phyloP scores from a whole-genome alignment of 2,113 vertebrate genomes.

The Otis tarda region DNA sequence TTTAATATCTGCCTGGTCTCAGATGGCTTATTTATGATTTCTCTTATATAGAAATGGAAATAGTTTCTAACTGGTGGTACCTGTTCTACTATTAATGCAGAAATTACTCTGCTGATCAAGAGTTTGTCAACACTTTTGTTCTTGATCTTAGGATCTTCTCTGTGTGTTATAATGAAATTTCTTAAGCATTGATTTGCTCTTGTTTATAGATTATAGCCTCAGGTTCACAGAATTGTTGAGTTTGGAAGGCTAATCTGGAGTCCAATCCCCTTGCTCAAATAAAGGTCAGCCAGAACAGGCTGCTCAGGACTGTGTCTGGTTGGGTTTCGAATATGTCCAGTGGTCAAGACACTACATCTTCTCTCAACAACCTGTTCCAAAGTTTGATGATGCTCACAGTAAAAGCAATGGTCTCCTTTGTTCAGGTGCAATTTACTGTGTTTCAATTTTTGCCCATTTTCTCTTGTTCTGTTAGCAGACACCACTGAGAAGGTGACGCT shows the following conservation, averaged over 20 bases:
- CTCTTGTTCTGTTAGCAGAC: background rate
- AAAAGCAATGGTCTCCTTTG: background rate
- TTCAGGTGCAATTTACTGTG: background rate
- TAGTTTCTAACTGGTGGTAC: background rate
- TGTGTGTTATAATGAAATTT: background rate
- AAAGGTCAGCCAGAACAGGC: background rate
- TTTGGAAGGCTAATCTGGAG: background rate
- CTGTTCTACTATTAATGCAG: background rate
- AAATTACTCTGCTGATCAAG: background rate
- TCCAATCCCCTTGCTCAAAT: background rate
- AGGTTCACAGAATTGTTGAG: background rate
- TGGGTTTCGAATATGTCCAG: background rate
- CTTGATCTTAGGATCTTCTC: background rate
- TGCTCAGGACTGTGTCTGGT: background rate
- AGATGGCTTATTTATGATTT: background rate
- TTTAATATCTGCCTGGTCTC: background rate
- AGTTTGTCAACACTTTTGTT: background rate
- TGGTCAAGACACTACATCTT: fast-evolving
- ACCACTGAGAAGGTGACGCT: background rate
- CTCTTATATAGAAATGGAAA: background rate
- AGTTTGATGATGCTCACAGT: background rate
- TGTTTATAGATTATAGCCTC: background rate
- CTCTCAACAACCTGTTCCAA: background rate
- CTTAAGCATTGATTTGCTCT: background rate
- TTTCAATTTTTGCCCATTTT: background rate